These are phyloP conservation scores for Catocala sponsa DNA, from an alignment of 2,888 invertebrate genomes.

Conservation along the genomic window DNA sequence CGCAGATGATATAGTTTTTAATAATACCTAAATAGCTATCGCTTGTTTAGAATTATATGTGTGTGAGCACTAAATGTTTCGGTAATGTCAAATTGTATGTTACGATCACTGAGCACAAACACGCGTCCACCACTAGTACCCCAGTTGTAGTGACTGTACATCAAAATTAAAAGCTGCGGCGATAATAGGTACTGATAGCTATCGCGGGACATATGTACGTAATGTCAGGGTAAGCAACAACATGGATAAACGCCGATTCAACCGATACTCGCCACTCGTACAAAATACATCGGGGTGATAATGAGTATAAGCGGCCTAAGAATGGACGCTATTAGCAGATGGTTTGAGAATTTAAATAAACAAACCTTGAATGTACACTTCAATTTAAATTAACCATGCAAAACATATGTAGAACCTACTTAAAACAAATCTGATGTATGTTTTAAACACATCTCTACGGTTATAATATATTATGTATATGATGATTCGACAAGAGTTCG, in stretches of 20 bases:
- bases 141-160: conserved; percentile 69
- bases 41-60: too few relatives aligned
- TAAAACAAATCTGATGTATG: conserved; percentile 28
- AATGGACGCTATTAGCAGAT: conserved; percentile 33
- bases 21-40: too few relatives aligned
- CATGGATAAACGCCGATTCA: conserved; percentile 34
- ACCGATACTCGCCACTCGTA: conserved; percentile 34
- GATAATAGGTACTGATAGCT: conserved; percentile 65
- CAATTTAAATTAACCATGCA: conserved; percentile 29
- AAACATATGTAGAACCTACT: conserved; percentile 14
- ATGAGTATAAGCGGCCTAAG: conserved; percentile 22
- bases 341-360: conserved; percentile 43
- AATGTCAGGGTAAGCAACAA: conserved; percentile 53
- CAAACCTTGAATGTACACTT: conserved; percentile 32
- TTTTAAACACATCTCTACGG: conserved; percentile 8
- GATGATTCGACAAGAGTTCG: conserved; percentile 38
- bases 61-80: too few relatives aligned
- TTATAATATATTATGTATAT: not conserved
- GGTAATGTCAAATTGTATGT: not conserved
- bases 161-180: conserved; percentile 65
- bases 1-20: too few relatives aligned
- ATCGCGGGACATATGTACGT: conserved; percentile 47
- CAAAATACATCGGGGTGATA: conserved; percentile 12
- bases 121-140: conserved; percentile 67
- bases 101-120: conserved; percentile 44